These are phyloP conservation scores for Platerodrilus igneus DNA, from an alignment of 2,888 invertebrate genomes.

Conservation along the genomic window DNA sequence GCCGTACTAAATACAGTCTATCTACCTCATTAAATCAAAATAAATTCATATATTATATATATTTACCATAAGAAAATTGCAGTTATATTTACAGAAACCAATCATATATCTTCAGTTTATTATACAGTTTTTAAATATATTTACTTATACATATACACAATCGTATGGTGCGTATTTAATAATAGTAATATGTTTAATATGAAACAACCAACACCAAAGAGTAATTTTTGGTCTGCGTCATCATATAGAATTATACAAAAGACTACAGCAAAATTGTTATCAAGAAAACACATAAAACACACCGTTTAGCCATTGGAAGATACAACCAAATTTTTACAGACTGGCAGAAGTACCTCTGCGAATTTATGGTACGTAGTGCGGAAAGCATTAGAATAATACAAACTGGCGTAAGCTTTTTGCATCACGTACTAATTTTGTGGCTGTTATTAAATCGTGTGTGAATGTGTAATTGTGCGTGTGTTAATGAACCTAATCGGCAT, in stretches of 20 bases:
- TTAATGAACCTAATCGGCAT: not conserved
- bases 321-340: too few species aligned
- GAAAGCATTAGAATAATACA: constrained; percentile 21
- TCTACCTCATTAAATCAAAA: constrained; percentile 50
- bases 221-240: too few species aligned
- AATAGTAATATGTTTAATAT: too few species aligned
- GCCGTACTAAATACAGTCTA: constrained; percentile 43
- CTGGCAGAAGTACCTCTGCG: constrained; percentile 36
- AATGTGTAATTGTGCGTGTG: constrained; percentile 21
- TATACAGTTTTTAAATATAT: constrained; percentile 22
- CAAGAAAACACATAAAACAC: constrained; percentile 11
- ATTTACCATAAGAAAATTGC: constrained; percentile 45
- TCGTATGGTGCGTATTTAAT: constrained; percentile 21
- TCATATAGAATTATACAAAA: too few species aligned
- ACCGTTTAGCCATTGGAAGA: constrained; percentile 16
- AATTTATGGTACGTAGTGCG: constrained; percentile 30
- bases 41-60: constrained; percentile 42
- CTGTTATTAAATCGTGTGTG: constrained; percentile 41
- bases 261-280: too few species aligned
- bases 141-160: constrained; percentile 15
- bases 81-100: constrained; percentile 44
- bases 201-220: too few species aligned
- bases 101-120: constrained; percentile 40
- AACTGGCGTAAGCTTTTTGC: constrained; percentile 22
- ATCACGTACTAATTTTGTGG: constrained; percentile 38